Evolutionary conservation across 2,797 vertebrate genomes (phyloP).

Genomic region (Cuniculus paca): DNA sequence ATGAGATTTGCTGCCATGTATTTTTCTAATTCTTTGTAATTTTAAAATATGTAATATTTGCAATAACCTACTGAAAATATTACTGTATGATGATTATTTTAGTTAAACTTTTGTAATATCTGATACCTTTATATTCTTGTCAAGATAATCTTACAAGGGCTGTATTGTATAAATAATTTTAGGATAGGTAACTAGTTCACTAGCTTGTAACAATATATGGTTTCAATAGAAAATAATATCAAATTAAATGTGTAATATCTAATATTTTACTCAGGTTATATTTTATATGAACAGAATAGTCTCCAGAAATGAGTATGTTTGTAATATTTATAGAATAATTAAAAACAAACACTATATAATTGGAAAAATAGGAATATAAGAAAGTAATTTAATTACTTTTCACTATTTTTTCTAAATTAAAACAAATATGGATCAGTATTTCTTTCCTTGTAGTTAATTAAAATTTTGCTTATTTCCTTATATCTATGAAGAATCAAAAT

Average conservation of each 20-base stretch:
- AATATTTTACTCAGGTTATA: neutral
- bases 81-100: conserved; percentile 18
- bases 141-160: neutral
- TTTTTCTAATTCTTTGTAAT: conserved; percentile 5
- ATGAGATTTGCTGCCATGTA: neutral
- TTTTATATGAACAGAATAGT: conserved; percentile 41
- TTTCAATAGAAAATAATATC: neutral
- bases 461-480: neutral
- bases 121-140: neutral
- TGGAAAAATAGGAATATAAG: neutral
- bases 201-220: neutral
- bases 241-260: neutral
- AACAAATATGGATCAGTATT: neutral
- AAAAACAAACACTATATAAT: neutral
- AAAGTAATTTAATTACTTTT: neutral
- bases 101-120: neutral
- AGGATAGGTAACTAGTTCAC: neutral
- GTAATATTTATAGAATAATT: neutral
- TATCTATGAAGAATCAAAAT: neutral
- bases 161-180: conserved; percentile 18
- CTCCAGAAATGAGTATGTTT: neutral
- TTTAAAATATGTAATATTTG: conserved; percentile 24
- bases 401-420: neutral
- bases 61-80: neutral
- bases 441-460: neutral